Base-by-base conservation (phyloP, 2,888 invertebrate species). In the Aspidiotus destructor region DNA sequence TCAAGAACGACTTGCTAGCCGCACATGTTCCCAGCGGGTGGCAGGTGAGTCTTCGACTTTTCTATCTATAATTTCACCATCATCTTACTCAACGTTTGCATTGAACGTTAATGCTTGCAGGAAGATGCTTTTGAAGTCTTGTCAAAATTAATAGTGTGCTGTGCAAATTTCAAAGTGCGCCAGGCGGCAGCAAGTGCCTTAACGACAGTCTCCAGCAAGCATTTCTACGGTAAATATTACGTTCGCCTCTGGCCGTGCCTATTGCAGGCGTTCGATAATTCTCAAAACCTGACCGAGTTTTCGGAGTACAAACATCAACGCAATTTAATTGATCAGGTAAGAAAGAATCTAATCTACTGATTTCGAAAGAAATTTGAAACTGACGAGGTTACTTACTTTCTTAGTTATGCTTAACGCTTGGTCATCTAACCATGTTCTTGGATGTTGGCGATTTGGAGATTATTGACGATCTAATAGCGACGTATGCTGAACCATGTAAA, bases 81-180 rank as follows among this genome's bases (percentile, higher is more conserved):
- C 6, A 3, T 16, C 7, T 57, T 17, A 3, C 17, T 28, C 28
- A 3, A 57, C 16, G 1, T n/a, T 15, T 57, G 11, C n/a, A 61
- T 61, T 15, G 42, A 44, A 42, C 7, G 1, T 61, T 41, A 42
- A 1, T 62, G 10, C 40, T 68, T 71, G 3, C 77, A 88, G 86
- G 79, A 78, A 42, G 78, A 82, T 72, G 83, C 90, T 0, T 86
- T 88, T 73, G 79, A 82, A 13, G 82, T 82, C 11, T 73, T 92
- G 7, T 84, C 84, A 71, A 80, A 81, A 15, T 77, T 90, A 16
- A 84, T 89, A 0, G 82, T 85, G 62, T 83, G 84, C 71, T 89
- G 88, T 76, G 83, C 85, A 69, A 93, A 93, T 77, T 88, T 92
- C 73, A 94, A 94, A 81, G 94, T 94, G 8, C 85, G 93, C 42